A percentile compares a stretch with the other conserved stretches of the same genome.
These are phyloP conservation scores for Pandemis heparana DNA, from an alignment of 2,888 invertebrate species.

Conservation along the genomic window DNA sequence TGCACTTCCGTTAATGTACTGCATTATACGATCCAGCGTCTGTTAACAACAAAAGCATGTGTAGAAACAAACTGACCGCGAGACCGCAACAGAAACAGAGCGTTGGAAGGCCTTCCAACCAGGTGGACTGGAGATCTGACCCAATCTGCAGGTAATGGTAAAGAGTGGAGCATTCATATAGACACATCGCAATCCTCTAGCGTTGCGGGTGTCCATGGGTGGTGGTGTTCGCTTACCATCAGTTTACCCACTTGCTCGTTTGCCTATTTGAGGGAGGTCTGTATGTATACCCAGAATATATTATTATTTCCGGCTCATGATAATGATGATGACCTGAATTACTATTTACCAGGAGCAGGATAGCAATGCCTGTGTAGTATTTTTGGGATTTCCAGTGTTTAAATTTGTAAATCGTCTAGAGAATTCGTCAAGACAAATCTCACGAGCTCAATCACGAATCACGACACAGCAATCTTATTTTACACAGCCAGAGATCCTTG, in stretches of 20 bases:
- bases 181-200: neutral
- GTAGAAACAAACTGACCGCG: neutral
- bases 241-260: too few species aligned
- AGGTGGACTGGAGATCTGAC: too few species aligned
- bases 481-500: too few species aligned
- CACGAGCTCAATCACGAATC: too few species aligned
- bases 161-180: neutral
- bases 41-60: conserved; percentile 44
- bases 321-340: neutral
- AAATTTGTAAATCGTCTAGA: too few species aligned
- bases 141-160: neutral
- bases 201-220: too few species aligned
- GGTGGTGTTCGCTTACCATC: too few species aligned
- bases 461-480: too few species aligned
- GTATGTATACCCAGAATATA: neutral
- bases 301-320: neutral
- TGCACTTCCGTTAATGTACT: conserved; percentile 63
- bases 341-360: neutral
- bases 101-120: neutral
- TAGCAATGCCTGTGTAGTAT: too few species aligned
- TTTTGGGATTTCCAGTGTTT: too few species aligned
- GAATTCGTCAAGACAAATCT: too few species aligned
- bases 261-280: neutral
- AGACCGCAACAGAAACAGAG: neutral
- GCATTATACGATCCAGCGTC: conserved; percentile 67